Conservation (phyloP, 1,140 invertebrate species). For the Drosophila rufa region DNA sequence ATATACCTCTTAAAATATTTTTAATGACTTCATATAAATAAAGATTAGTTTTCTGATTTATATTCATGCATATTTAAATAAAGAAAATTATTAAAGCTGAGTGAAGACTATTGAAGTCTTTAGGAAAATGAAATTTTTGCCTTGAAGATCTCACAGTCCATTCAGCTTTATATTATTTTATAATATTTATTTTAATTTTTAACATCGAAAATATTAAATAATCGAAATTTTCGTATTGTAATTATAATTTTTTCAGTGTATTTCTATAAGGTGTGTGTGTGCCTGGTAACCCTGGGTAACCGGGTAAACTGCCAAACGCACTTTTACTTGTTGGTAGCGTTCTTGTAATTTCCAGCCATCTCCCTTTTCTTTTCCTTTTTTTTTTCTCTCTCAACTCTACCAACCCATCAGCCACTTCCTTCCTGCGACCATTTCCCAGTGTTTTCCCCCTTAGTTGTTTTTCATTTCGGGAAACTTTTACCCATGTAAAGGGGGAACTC, state of each 20-base stretch:
- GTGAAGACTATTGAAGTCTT: too few species aligned
- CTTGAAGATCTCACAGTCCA: neutral
- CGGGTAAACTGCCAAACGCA: conserved; percentile 73
- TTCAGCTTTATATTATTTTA: neutral
- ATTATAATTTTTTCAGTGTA: neutral
- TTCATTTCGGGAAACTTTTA: conserved; percentile 60
- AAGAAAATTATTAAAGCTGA: neutral
- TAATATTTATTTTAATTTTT: neutral
- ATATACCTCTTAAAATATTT: neutral
- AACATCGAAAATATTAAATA: neutral
- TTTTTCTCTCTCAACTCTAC: conserved; percentile 1
- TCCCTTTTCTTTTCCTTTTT: conserved; percentile 11
- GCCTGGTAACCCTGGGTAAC: conserved; percentile 55
- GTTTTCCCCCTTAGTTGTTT: conserved; percentile 42
- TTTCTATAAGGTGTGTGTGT: conserved; percentile 12
- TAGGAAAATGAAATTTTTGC: neutral
- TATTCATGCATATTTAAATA: too few species aligned
- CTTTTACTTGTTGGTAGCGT: conserved; percentile 49
- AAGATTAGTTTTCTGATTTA: neutral
- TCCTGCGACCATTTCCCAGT: conserved; percentile 66
- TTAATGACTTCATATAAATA: neutral
- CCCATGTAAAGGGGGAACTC: conserved; percentile 10
- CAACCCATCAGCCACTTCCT: conserved; percentile 68
- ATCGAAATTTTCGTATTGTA: rapidly evolving
- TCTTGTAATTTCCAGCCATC: conserved; percentile 55